A percentile compares a stretch with the other conserved stretches of the same genome.
Evolutionary conservation across 2,113 vertebrate species (phyloP).

Genomic region (Chaetodon auriga): DNA sequence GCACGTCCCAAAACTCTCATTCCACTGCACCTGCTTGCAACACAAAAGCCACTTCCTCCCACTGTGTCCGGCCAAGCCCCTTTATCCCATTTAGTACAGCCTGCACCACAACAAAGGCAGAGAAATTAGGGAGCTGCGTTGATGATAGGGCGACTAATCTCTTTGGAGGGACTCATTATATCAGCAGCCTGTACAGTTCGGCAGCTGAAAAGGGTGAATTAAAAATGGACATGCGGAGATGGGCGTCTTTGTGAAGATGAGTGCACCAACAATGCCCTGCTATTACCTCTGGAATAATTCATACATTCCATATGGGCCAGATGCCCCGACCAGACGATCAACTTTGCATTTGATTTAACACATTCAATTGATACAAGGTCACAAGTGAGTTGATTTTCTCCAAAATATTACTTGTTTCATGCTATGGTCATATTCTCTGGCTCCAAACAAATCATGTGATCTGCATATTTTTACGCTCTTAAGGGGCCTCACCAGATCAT

Average conservation of each 20-base stretch:
- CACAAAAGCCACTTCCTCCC: slow-evolving; percentile 85
- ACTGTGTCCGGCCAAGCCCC: slow-evolving; percentile 76
- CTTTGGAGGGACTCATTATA: slow-evolving; percentile 83
- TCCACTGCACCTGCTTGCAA: slow-evolving; percentile 82
- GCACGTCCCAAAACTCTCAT: slow-evolving; percentile 68
- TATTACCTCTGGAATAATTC: slow-evolving; percentile 76
- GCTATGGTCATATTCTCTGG: background rate
- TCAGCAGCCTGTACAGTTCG: slow-evolving; percentile 75
- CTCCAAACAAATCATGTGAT: slow-evolving; percentile 22
- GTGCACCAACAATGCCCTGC: slow-evolving; percentile 62
- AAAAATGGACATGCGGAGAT: slow-evolving; percentile 75
- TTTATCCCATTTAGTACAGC: slow-evolving; percentile 79
- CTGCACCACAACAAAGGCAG: slow-evolving; percentile 80
- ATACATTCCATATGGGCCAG: slow-evolving; percentile 75
- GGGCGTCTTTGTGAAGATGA: slow-evolving; percentile 79
- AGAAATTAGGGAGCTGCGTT: slow-evolving; percentile 82
- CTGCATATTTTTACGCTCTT: background rate
- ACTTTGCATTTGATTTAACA: slow-evolving; percentile 30
- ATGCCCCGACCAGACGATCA: slow-evolving; percentile 47
- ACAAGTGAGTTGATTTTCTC: slow-evolving; percentile 45
- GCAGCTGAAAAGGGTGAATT: slow-evolving; percentile 78
- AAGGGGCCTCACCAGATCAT: slow-evolving; percentile 5
- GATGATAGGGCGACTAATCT: slow-evolving; percentile 85
- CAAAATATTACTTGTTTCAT: slow-evolving; percentile 40
- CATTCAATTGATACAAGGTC: slow-evolving; percentile 38